Conservation (phyloP, 2,888 invertebrate genomes). For the Ennomos fuscantarius region DNA sequence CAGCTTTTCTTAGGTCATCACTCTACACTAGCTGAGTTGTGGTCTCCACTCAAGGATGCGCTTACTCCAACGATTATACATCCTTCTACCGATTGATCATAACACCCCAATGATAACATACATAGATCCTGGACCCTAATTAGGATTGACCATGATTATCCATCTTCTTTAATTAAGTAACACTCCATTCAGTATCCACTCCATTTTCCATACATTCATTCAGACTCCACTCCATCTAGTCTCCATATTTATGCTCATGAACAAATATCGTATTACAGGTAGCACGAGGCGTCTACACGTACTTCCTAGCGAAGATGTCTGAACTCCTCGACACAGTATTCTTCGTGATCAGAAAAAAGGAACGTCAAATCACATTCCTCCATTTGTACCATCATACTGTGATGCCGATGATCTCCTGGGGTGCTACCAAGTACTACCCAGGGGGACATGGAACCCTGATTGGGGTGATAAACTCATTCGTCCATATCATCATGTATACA, state of each 20-base stretch:
- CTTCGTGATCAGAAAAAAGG: slow-evolving; percentile 96
- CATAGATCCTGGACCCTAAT: no score
- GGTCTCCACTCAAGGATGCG: no score
- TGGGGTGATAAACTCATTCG: slow-evolving; percentile 96
- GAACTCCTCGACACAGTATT: slow-evolving; percentile 97
- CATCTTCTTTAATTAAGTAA: no score
- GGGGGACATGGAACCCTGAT: slow-evolving; percentile 97
- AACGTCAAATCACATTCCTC: slow-evolving; percentile 94
- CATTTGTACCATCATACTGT: slow-evolving; percentile 98
- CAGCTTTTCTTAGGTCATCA: no score
- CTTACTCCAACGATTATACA: no score
- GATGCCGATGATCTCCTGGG: slow-evolving; percentile 98
- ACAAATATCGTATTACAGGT: slow-evolving; percentile 78
- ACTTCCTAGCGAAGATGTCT: slow-evolving; percentile 95
- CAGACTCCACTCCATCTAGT: neutral
- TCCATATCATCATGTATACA: slow-evolving; percentile 97
- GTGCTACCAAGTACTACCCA: slow-evolving; percentile 93
- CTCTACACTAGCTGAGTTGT: no score
- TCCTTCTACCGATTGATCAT: no score
- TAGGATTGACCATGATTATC: no score
- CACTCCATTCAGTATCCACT: no score
- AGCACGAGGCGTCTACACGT: slow-evolving; percentile 91
- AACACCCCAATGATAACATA: no score
- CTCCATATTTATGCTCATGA: neutral
- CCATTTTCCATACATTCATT: no score